Conservation (phyloP, 2,113 vertebrate genomes). For the Bostrychus sinensis region DNA sequence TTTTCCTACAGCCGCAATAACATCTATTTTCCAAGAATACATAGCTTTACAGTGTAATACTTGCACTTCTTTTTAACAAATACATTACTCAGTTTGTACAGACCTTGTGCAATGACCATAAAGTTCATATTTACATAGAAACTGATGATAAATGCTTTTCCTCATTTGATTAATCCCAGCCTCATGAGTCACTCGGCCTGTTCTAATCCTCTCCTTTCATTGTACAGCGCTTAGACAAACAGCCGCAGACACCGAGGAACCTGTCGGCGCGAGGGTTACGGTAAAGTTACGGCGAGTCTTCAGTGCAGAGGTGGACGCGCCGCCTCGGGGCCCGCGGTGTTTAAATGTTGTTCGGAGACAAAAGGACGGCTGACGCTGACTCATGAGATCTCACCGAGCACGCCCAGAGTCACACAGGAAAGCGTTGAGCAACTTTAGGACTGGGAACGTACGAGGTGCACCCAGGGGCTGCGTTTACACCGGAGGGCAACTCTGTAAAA, state of each 20-base stretch:
- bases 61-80: background rate
- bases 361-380: conserved; percentile 69
- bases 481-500: no score
- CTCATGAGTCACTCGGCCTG: conserved; percentile 44
- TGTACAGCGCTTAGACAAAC: conserved; percentile 28
- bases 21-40: no score
- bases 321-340: conserved; percentile 52
- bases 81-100: no score
- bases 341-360: conserved; percentile 56
- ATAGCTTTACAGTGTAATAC: no score
- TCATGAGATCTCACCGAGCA: conserved; percentile 40
- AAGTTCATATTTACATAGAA: background rate
- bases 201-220: conserved; percentile 15
- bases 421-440: background rate
- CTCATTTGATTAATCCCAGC: conserved; percentile 10
- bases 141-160: background rate
- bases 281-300: conserved; percentile 45
- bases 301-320: conserved; percentile 20
- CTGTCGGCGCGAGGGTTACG: conserved; percentile 36
- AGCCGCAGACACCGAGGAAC: conserved; percentile 28
- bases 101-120: background rate
- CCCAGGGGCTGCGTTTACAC: no score
- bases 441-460: no score
- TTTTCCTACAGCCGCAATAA: no score
- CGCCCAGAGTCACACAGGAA: conserved; percentile 7